Percentiles rank a stretch among this genome's conserved stretches.
Evolutionary conservation across 2,888 invertebrate species (phyloP).

Genomic region (Dryadula phaetusa): DNA sequence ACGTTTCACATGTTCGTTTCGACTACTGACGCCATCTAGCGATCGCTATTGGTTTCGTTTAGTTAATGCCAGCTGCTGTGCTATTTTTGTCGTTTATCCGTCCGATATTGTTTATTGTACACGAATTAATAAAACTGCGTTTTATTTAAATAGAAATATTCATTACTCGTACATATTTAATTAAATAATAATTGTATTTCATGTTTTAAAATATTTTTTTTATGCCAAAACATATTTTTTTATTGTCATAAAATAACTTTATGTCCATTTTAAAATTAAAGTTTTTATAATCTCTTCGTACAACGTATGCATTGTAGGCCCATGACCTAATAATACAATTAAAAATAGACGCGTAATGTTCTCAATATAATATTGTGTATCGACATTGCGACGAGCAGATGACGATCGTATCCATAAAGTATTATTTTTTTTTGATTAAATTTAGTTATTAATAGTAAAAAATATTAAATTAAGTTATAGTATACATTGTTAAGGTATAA

Average conservation of each 20-base stretch:
- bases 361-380: slow-evolving; percentile 63
- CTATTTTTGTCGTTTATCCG: slow-evolving; percentile 71
- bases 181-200: neutral
- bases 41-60: slow-evolving; percentile 59
- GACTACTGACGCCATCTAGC: slow-evolving; percentile 76
- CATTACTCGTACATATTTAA: neutral
- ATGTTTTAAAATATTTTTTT: neutral
- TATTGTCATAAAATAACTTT: neutral
- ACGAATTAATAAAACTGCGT: slow-evolving; percentile 44
- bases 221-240: neutral
- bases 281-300: neutral
- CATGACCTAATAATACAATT: slow-evolving; percentile 79
- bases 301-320: slow-evolving; percentile 54
- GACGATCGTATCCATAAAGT: neutral
- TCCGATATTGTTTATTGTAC: slow-evolving; percentile 55
- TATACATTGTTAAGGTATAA: slow-evolving; percentile 13
- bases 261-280: neutral
- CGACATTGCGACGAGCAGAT: slow-evolving; percentile 65
- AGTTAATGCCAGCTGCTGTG: slow-evolving; percentile 69
- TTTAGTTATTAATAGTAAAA: slow-evolving; percentile 25
- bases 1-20: slow-evolving; percentile 51
- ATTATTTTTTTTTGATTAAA: slow-evolving; percentile 51
- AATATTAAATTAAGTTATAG: slow-evolving; percentile 31
- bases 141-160: slow-evolving; percentile 29
- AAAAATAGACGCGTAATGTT: slow-evolving; percentile 79